Percentiles rank a stretch among this genome's conserved stretches.
These are phyloP conservation scores for Panorpa germanica DNA, from an alignment of 2,888 invertebrate genomes.

Conservation along the genomic window DNA sequence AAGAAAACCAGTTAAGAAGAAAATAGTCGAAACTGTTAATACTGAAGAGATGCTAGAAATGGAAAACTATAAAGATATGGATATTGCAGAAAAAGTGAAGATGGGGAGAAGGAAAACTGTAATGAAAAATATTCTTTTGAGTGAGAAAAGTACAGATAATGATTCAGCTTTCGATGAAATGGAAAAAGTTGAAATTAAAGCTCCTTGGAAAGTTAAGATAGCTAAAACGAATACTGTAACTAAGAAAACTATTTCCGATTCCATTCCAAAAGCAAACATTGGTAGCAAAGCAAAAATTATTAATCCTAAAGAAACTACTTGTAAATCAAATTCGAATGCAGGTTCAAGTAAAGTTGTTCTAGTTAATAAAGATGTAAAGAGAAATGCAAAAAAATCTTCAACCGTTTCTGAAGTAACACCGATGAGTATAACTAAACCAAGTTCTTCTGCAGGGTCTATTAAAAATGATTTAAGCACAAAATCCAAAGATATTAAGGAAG, in stretches of 20 bases:
- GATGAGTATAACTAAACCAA: too few species aligned
- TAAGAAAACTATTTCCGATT: conserved; percentile 10
- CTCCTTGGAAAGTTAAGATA: conserved; percentile 6
- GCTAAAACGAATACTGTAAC: conserved; percentile 9
- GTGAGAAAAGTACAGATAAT: not conserved
- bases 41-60: too few species aligned
- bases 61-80: too few species aligned
- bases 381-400: conserved; percentile 6
- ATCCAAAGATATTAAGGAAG: conserved; percentile 1
- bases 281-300: conserved; percentile 6
- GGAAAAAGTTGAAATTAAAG: conserved; percentile 8
- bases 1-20: too few species aligned
- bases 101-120: conserved; percentile 8
- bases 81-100: too few species aligned
- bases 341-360: not conserved
- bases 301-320: conserved; percentile 4
- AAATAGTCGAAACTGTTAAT: too few species aligned
- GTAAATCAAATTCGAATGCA: conserved; percentile 2
- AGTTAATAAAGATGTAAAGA: not conserved
- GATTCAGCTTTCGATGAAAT: conserved; percentile 1
- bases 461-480: conserved; percentile 9
- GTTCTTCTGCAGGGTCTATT: too few species aligned
- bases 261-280: conserved; percentile 5
- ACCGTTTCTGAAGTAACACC: too few species aligned
- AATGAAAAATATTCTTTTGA: conserved; percentile 2